A percentile compares a stretch with the other conserved stretches of the same genome.
Conservation (phyloP, 1,140 invertebrate species). For the Elysia chlorotica region DNA sequence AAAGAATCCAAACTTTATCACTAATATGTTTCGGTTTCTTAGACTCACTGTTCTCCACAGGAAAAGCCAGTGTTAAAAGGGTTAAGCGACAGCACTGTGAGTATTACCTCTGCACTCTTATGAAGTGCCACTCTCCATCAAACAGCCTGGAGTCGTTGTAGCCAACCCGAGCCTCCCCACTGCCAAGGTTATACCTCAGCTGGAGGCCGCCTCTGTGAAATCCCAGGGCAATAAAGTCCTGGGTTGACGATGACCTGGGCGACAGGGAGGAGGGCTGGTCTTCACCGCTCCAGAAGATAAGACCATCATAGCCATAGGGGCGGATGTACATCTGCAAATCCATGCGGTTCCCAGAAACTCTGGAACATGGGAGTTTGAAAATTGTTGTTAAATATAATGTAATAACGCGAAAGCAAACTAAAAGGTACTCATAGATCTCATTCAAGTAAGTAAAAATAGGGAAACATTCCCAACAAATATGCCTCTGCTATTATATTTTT, state of each 20-base stretch:
- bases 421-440: too few relatives aligned
- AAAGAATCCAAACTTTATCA: too few relatives aligned
- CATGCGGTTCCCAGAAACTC: conserved; percentile 77
- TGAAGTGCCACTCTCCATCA: conserved; percentile 90
- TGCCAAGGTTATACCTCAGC: conserved; percentile 72
- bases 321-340: conserved; percentile 82
- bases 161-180: conserved; percentile 72
- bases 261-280: conserved; percentile 65
- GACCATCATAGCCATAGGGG: conserved; percentile 71
- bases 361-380: conserved; percentile 57
- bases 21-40: too few relatives aligned
- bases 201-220: conserved; percentile 76
- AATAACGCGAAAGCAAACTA: too few relatives aligned
- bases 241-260: conserved; percentile 55
- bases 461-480: too few relatives aligned
- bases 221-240: conserved; percentile 83
- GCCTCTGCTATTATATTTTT: too few relatives aligned
- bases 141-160: conserved; percentile 87
- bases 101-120: conserved; percentile 81
- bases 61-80: too few relatives aligned
- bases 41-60: too few relatives aligned
- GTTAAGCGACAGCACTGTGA: too few relatives aligned
- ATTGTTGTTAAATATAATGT: too few relatives aligned
- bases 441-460: too few relatives aligned
- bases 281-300: conserved; percentile 89